Percentiles rank a stretch among this genome's conserved stretches.
Conservation (phyloP, 2,797 vertebrate genomes). For the Podarcis siculus region DNA sequence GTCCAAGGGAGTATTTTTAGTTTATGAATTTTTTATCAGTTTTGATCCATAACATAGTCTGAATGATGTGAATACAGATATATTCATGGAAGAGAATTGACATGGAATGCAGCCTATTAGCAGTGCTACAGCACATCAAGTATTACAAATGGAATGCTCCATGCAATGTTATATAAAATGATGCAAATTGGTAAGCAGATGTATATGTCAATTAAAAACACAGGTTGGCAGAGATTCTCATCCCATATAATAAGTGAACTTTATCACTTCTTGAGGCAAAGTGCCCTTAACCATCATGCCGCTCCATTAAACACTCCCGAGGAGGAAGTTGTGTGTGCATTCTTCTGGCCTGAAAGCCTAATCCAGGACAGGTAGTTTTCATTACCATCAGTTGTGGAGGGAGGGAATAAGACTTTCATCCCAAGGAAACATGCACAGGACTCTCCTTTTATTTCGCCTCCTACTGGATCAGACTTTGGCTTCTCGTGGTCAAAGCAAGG, state of each 20-base stretch:
- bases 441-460: not conserved
- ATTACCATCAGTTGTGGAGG: no score
- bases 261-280: not conserved
- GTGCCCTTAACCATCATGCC: not conserved
- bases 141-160: slow-evolving; percentile 51
- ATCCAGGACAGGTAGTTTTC: not conserved
- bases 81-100: slow-evolving; percentile 54
- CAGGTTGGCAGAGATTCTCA: slow-evolving; percentile 24
- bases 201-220: slow-evolving; percentile 54
- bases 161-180: slow-evolving; percentile 55
- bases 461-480: not conserved
- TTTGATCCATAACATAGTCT: slow-evolving; percentile 62
- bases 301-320: not conserved
- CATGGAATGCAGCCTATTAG: slow-evolving; percentile 30
- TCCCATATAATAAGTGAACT: not conserved
- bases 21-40: slow-evolving; percentile 67
- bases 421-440: not conserved
- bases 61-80: slow-evolving; percentile 62
- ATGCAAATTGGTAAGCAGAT: slow-evolving; percentile 49
- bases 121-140: slow-evolving; percentile 28
- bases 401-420: not conserved
- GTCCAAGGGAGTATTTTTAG: slow-evolving; percentile 63
- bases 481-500: not conserved
- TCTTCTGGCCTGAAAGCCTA: not conserved
- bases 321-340: not conserved